These are phyloP conservation scores for Actenoides lindsayi DNA, from an alignment of 2,113 vertebrate species.

Conservation along the genomic window DNA sequence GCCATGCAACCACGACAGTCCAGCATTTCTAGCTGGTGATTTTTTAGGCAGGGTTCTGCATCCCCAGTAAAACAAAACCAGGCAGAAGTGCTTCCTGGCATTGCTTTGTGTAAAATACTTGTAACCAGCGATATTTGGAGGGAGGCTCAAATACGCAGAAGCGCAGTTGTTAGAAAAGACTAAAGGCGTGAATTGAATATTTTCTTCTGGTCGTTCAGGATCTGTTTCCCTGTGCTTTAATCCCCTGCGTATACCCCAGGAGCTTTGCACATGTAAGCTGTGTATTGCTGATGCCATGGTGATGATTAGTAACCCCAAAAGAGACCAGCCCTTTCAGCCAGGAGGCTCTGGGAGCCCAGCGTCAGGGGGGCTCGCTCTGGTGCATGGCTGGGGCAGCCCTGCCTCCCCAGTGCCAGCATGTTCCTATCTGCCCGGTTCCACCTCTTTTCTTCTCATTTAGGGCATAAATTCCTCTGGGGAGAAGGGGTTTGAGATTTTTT, in stretches of 20 bases:
- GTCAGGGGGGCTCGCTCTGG: not conserved
- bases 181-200: not conserved
- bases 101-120: not conserved
- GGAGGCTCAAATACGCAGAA: not conserved
- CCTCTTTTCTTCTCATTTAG: not conserved
- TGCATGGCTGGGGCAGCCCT: not conserved
- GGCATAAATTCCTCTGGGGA: not conserved
- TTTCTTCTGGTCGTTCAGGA: conserved; percentile 2
- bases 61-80: not conserved
- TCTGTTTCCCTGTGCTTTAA: not conserved
- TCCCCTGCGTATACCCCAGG: not conserved
- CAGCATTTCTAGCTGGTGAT: conserved; percentile 26
- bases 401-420: not conserved
- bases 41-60: conserved; percentile 8
- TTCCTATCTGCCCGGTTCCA: not conserved
- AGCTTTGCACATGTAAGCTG: not conserved
- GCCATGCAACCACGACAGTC: not conserved
- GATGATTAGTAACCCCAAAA: not conserved
- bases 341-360: rapidly evolving
- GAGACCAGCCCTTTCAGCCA: not conserved
- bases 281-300: not conserved
- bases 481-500: not conserved
- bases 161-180: not conserved
- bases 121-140: not conserved
- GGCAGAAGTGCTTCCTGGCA: conserved; percentile 1